These are phyloP conservation scores for Melipona quadrifasciata DNA, from an alignment of 1,140 invertebrate genomes.

Conservation along the genomic window DNA sequence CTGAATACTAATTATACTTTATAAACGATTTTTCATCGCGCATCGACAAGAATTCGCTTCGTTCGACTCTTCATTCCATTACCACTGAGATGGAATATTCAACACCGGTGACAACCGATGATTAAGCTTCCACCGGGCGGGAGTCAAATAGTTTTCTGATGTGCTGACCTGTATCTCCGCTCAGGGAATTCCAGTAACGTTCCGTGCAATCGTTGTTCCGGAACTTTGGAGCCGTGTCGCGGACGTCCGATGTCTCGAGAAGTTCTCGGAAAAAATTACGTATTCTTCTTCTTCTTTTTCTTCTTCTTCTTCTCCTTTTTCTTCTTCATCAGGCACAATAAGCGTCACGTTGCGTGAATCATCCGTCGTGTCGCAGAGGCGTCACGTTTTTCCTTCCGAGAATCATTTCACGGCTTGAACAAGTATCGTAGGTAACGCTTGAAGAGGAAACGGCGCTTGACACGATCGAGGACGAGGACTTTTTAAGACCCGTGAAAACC, in stretches of 20 bases:
- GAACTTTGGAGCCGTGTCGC: neutral
- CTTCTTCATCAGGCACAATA: constrained; percentile 27
- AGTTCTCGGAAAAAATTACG: constrained; percentile 23
- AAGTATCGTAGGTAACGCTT: neutral
- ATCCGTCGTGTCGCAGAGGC: constrained; percentile 6
- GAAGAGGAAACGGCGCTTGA: neutral
- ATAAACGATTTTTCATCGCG: neutral
- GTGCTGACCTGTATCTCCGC: neutral
- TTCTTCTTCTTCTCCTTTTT: no score
- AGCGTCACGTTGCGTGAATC: constrained; percentile 37
- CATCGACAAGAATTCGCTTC: neutral
- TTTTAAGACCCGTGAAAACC: neutral
- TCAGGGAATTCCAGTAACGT: neutral
- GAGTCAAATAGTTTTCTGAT: neutral
- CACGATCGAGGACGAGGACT: neutral
- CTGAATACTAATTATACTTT: neutral
- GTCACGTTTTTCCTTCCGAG: constrained; percentile 30
- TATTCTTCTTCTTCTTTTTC: constrained; percentile 7
- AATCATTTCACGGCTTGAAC: constrained; percentile 2
- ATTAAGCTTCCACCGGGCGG: neutral
- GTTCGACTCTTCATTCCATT: neutral
- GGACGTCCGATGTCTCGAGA: constrained; percentile 11
- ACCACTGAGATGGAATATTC: neutral
- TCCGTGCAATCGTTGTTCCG: neutral
- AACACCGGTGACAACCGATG: neutral